Conservation (phyloP, 2,797 vertebrate genomes). For the Paratrypauchen microcephalus region DNA sequence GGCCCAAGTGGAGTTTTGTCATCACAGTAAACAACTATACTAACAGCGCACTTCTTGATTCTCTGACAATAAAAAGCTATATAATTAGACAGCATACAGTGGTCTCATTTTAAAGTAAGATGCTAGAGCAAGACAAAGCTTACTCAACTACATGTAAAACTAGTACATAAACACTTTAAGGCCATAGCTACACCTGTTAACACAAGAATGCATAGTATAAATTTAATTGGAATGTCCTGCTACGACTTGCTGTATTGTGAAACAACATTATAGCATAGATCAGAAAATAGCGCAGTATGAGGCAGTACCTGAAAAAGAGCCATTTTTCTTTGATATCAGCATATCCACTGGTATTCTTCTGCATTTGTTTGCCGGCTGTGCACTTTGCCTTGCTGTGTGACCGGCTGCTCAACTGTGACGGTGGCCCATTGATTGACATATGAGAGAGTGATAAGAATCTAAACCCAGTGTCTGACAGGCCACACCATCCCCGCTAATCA, state of each 20-base stretch:
- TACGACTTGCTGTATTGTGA: slow-evolving; percentile 27
- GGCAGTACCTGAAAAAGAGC: slow-evolving; percentile 21
- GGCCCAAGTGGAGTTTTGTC: too few relatives aligned
- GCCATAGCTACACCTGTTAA: slow-evolving; percentile 35
- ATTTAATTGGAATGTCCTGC: slow-evolving; percentile 53
- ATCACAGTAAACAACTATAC: too few relatives aligned
- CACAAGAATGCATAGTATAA: slow-evolving; percentile 41
- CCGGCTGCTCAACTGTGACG: slow-evolving; percentile 62
- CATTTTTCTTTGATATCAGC: neutral
- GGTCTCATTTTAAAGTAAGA: too few relatives aligned
- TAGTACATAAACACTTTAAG: neutral
- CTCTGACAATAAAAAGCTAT: too few relatives aligned
- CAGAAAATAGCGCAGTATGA: too few relatives aligned
- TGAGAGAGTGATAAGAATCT: slow-evolving; percentile 63
- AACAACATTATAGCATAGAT: too few relatives aligned
- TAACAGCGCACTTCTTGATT: too few relatives aligned
- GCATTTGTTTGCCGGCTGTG: slow-evolving; percentile 13
- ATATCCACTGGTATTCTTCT: slow-evolving; percentile 7
- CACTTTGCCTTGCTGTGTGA: slow-evolving; percentile 51
- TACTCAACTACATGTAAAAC: too few relatives aligned
- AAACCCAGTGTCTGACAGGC: slow-evolving; percentile 62
- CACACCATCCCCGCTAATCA: slow-evolving; percentile 73
- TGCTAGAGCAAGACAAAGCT: too few relatives aligned
- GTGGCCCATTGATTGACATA: slow-evolving; percentile 68
- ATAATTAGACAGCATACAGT: too few relatives aligned